Conservation (phyloP, 2,797 vertebrate species). For the Thripadectes ignobilis region DNA sequence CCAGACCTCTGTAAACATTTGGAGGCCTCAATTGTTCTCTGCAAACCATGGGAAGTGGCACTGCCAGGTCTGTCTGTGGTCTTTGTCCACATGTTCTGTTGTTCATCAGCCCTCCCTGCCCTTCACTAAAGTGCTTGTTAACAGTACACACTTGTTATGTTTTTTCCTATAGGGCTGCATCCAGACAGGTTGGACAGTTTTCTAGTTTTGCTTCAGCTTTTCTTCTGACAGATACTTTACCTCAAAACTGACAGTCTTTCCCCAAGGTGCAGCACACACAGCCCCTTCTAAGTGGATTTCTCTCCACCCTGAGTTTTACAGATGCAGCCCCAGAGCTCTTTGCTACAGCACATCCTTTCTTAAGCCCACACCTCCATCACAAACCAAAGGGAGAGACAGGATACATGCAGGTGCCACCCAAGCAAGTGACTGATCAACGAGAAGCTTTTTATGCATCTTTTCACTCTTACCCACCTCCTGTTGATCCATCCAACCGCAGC, state of each 20-base stretch:
- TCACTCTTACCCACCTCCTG: not conserved
- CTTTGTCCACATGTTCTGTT: not conserved
- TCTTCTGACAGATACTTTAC: conserved; percentile 13
- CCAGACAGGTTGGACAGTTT: conserved; percentile 22
- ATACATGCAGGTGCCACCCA: not conserved
- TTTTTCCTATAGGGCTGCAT: not conserved
- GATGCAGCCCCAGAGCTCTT: not conserved
- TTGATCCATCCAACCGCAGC: not conserved
- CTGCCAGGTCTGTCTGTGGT: not conserved
- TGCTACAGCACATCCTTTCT: not conserved
- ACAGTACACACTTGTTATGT: not conserved
- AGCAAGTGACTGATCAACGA: not conserved
- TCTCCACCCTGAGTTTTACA: not conserved
- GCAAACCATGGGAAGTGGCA: not conserved
- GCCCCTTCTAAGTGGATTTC: not conserved
- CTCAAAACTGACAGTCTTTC: conserved; percentile 18
- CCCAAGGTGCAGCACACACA: not conserved
- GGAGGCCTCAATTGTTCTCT: not conserved
- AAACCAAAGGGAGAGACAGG: not conserved
- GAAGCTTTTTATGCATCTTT: not conserved
- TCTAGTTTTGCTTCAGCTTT: conserved; percentile 37
- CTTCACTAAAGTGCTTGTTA: not conserved
- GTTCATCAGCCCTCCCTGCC: not conserved
- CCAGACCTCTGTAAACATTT: not conserved
- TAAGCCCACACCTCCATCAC: not conserved